These are phyloP conservation scores for Hemicentrotus pulcherrimus DNA, from an alignment of 35 echinoderm and acorn worm species.

Conservation along the genomic window DNA sequence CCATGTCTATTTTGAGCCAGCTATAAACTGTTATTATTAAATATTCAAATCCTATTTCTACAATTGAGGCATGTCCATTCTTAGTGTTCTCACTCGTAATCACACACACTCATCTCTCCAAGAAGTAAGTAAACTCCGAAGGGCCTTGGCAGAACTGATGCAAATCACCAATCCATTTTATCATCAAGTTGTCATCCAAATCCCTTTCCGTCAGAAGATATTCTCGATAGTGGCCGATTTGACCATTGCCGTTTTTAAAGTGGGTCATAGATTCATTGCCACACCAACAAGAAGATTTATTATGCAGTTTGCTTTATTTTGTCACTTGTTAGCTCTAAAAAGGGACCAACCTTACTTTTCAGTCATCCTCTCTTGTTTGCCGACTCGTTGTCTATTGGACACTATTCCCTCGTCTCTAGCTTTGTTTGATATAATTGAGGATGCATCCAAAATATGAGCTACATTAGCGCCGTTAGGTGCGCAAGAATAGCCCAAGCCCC, in stretches of 20 bases:
- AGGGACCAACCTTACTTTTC: background rate
- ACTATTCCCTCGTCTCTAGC: background rate
- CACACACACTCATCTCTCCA: no score
- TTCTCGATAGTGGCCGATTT: no score
- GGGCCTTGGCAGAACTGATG: no score
- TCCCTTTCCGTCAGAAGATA: no score
- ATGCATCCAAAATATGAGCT: background rate
- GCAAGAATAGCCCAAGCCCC: background rate
- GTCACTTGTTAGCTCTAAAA: background rate
- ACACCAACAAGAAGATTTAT: background rate
- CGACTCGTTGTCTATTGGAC: background rate
- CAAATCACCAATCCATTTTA: no score
- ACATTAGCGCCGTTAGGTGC: background rate
- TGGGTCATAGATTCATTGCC: background rate
- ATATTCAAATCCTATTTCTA: no score
- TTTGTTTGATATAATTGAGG: background rate
- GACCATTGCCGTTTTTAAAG: background rate
- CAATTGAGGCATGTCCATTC: no score
- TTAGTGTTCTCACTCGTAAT: no score
- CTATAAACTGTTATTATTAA: no score
- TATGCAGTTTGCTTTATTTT: background rate
- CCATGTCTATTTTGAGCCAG: no score
- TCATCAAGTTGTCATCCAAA: no score
- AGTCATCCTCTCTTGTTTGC: background rate
- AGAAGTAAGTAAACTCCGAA: no score